Evolutionary conservation across 2,797 vertebrate species (phyloP).

Genomic region (Alfaro cultratus): DNA sequence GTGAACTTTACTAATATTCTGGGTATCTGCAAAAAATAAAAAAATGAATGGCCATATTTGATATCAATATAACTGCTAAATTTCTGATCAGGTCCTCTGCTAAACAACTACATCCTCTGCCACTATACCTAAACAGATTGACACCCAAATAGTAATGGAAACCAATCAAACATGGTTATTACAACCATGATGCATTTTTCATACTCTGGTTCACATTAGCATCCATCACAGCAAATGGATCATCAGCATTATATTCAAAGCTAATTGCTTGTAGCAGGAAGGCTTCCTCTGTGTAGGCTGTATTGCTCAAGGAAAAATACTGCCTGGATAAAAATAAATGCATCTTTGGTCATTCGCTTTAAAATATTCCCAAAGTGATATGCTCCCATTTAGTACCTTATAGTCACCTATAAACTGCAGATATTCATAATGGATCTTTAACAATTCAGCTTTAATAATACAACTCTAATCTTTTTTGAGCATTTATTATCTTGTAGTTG

Average conservation of each 20-base stretch:
- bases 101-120: too few species aligned
- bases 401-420: slow-evolving; percentile 10
- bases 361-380: not conserved
- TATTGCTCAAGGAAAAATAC: not conserved
- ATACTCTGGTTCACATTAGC: not conserved
- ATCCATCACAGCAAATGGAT: not conserved
- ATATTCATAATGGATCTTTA: slow-evolving; percentile 2
- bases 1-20: too few species aligned
- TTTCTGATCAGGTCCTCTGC: too few species aligned
- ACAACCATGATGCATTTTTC: not conserved
- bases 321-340: not conserved
- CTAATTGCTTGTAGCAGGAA: not conserved
- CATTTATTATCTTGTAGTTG: not conserved
- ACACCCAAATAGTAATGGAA: not conserved
- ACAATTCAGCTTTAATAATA: slow-evolving; percentile 20
- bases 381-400: not conserved
- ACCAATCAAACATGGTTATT: not conserved
- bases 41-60: too few species aligned
- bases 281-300: not conserved
- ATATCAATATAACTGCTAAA: too few species aligned
- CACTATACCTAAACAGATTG: too few species aligned
- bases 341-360: not conserved
- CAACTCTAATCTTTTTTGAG: slow-evolving; percentile 11
- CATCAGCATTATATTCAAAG: not conserved
- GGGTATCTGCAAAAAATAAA: too few species aligned